Evolutionary conservation across 2,888 invertebrate species (phyloP), one percentile per base, ranked within the genome.

Genomic region (Callosobruchus maculatus): DNA sequence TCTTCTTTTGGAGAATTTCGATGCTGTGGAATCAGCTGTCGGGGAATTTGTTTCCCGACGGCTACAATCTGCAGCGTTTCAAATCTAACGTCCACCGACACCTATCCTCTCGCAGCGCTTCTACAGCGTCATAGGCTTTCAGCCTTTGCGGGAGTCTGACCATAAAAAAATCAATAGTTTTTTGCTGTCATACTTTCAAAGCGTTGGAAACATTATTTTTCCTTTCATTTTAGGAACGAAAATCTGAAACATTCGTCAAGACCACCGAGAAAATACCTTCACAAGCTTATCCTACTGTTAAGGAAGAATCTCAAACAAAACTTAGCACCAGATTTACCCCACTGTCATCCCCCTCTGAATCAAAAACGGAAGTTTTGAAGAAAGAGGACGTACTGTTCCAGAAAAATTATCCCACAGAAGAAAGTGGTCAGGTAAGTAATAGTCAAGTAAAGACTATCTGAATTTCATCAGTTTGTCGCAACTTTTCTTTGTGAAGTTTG

Each of bases 311-410:
- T 66, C 30, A 30, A 70, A 68, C 22, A 68, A 7, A 68, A 68
- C 5, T 21, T 68, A 21, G 3, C 20, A 2, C 20, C 22, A 21
- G 21, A 18, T 20, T 20, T 68, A 2, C 68, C 13, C 68, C 73
- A 72, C 70, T 77, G 67, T 83, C 84, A 21, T 85, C 85, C 7
- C 83, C 85, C 18, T 82, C 85, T 0, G 81, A 84, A 7, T 83
- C 83, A 2, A 80, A 80, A 71, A 74, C 78, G 68, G 74, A 77
- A 74, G 71, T 70, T 70, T 68, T 21, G 22, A 71, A 71, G 26
- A 49, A 69, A n/a, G 67, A 70, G 73, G 68, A 71, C 20, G 71
- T 70, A 69, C 67, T 75, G 21, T 66, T 72, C 69, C 22, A 26
- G 22, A 31, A 72, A 1, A 74, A 79, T 21, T 75, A 82, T 66